These are phyloP conservation scores for Micrastur ruficollis DNA, from an alignment of 2,797 vertebrate species.

Conservation along the genomic window DNA sequence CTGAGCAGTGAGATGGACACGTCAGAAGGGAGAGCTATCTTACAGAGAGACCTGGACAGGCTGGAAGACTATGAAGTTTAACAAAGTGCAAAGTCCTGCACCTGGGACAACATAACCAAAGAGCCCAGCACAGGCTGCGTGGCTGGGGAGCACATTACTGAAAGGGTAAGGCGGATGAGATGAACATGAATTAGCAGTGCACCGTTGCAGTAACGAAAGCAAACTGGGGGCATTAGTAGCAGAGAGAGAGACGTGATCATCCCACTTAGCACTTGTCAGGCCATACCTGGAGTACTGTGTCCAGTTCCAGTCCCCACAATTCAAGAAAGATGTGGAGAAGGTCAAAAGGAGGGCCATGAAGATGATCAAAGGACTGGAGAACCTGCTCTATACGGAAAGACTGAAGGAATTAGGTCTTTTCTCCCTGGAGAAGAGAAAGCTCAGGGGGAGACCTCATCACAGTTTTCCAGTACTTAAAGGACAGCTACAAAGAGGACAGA, in stretches of 20 bases:
- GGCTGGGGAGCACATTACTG: neutral
- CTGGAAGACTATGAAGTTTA: neutral
- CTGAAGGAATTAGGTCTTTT: no score
- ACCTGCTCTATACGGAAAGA: no score
- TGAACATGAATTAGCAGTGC: neutral
- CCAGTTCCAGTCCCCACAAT: no score
- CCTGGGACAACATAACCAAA: neutral
- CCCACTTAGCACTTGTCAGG: neutral
- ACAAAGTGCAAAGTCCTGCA: neutral
- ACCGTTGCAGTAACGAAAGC: accelerated
- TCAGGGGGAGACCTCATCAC: no score
- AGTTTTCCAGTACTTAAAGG: no score
- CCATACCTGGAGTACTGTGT: no score
- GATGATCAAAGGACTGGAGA: no score
- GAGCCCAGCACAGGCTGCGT: neutral
- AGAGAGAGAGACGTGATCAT: neutral
- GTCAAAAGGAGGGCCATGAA: no score
- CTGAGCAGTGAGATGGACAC: neutral
- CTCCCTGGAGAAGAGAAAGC: no score
- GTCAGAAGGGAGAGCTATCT: neutral
- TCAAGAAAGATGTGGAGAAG: no score
- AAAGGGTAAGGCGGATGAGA: neutral
- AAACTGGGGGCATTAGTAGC: neutral
- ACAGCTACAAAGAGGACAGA: no score
- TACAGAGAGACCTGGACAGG: neutral